Evolutionary conservation across 1,140 invertebrate species (phyloP).

Genomic region (Drosophila persimilis): DNA sequence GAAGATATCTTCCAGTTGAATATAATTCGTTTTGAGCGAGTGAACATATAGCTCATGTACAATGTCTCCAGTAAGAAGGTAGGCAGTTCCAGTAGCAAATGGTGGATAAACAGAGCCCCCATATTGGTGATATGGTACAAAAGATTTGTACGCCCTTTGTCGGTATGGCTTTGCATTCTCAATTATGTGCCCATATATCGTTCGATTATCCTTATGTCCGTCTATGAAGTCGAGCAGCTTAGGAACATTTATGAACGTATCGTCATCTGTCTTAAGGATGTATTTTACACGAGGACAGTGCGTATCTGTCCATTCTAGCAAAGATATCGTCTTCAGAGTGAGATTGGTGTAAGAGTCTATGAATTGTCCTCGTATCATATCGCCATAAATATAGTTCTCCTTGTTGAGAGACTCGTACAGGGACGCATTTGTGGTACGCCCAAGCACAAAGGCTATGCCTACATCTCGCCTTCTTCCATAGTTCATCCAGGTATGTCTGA

Average conservation of each 20-base stretch:
- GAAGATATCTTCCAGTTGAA: slow-evolving; percentile 96
- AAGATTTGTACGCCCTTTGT: too few relatives aligned
- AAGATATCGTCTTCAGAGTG: slow-evolving; percentile 93
- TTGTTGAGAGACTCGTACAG: slow-evolving; percentile 84
- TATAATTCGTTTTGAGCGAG: slow-evolving; percentile 87
- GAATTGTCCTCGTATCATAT: slow-evolving; percentile 91
- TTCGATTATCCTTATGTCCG: slow-evolving; percentile 87
- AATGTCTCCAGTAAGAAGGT: slow-evolving; percentile 89
- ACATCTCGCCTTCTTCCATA: slow-evolving; percentile 89
- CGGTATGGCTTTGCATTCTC: slow-evolving; percentile 83
- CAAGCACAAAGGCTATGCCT: slow-evolving; percentile 90
- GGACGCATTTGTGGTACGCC: slow-evolving; percentile 84
- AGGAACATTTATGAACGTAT: slow-evolving; percentile 95
- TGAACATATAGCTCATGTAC: slow-evolving; percentile 87
- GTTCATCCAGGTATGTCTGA: slow-evolving; percentile 94
- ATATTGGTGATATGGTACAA: too few relatives aligned
- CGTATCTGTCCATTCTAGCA: slow-evolving; percentile 91
- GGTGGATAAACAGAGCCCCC: slow-evolving; percentile 84
- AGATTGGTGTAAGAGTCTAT: slow-evolving; percentile 94
- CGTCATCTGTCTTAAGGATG: slow-evolving; percentile 94
- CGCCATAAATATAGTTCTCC: slow-evolving; percentile 89
- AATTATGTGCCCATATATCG: slow-evolving; percentile 90
- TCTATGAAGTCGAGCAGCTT: slow-evolving; percentile 88
- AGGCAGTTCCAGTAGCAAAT: slow-evolving; percentile 94
- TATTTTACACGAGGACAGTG: slow-evolving; percentile 90